These are phyloP conservation scores for Heterocephalus glaber DNA, from an alignment of 2,113 vertebrate species.

Conservation along the genomic window DNA sequence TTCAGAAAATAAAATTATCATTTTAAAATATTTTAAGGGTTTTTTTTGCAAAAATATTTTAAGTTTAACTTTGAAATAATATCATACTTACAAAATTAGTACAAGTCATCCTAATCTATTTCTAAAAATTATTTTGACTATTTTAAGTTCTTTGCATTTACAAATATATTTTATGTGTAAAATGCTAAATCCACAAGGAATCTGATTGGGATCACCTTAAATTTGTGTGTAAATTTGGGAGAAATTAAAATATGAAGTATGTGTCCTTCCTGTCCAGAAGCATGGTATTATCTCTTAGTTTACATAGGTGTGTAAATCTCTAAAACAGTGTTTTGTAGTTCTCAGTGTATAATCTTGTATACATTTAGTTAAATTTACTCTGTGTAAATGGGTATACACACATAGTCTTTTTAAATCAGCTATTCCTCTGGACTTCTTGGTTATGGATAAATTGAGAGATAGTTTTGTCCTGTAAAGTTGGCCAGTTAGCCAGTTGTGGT, in stretches of 20 bases:
- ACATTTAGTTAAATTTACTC: neutral
- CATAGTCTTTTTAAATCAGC: neutral
- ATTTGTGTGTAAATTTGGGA: neutral
- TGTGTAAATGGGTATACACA: neutral
- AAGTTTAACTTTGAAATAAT: neutral
- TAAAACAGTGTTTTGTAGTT: neutral
- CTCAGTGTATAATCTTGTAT: neutral
- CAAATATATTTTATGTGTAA: neutral
- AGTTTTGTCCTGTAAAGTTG: neutral
- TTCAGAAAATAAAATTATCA: neutral
- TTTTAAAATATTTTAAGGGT: conserved; percentile 4
- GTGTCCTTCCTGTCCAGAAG: neutral
- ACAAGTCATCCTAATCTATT: neutral
- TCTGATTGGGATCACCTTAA: neutral
- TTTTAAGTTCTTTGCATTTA: neutral
- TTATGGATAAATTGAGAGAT: neutral
- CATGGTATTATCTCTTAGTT: neutral
- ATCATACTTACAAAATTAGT: neutral
- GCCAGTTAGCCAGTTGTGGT: neutral
- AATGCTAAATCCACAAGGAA: neutral
- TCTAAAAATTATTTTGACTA: neutral
- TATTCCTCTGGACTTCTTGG: neutral
- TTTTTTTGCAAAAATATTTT: too few species aligned
- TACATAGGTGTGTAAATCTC: neutral
- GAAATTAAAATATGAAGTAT: neutral